A percentile compares a stretch with the other conserved stretches of the same genome.
Conservation (phyloP, 2,888 invertebrate species). For the Artemia sp. region DNA sequence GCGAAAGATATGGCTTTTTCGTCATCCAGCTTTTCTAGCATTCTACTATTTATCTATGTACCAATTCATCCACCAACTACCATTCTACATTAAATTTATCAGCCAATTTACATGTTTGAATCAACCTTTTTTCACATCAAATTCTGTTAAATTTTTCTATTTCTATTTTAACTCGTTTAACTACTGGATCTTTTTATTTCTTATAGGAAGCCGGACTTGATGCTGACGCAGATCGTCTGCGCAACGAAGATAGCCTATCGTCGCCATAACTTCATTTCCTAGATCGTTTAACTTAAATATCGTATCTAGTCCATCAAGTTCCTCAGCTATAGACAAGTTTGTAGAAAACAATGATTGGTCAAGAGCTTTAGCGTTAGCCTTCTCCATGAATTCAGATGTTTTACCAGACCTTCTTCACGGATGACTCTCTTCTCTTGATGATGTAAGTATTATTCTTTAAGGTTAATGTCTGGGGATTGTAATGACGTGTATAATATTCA, state of each 20-base stretch:
- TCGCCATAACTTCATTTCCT: conserved; percentile 4
- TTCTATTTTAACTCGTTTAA: too few species aligned
- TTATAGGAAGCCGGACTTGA: conserved; percentile 10
- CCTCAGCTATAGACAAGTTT: conserved; percentile 2
- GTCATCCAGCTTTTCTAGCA: too few species aligned
- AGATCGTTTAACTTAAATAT: not conserved
- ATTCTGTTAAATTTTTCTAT: too few species aligned
- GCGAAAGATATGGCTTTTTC: too few species aligned
- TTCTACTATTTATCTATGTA: too few species aligned
- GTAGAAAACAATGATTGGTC: conserved; percentile 7
- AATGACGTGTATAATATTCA: too few species aligned
- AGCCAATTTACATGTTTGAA: too few species aligned
- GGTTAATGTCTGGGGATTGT: too few species aligned
- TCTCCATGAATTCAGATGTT: not conserved
- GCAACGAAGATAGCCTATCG: not conserved
- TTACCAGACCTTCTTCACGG: not conserved
- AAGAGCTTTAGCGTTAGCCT: not conserved
- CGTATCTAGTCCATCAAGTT: not conserved
- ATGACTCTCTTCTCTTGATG: not conserved
- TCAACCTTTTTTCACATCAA: too few species aligned
- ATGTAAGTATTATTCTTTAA: not conserved
- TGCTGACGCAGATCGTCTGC: conserved; percentile 3
- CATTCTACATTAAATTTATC: too few species aligned
- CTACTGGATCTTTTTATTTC: not conserved
- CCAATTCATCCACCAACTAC: too few species aligned